Base-by-base conservation (phyloP, 2,113 vertebrate genomes). In the Heterocephalus glaber region DNA sequence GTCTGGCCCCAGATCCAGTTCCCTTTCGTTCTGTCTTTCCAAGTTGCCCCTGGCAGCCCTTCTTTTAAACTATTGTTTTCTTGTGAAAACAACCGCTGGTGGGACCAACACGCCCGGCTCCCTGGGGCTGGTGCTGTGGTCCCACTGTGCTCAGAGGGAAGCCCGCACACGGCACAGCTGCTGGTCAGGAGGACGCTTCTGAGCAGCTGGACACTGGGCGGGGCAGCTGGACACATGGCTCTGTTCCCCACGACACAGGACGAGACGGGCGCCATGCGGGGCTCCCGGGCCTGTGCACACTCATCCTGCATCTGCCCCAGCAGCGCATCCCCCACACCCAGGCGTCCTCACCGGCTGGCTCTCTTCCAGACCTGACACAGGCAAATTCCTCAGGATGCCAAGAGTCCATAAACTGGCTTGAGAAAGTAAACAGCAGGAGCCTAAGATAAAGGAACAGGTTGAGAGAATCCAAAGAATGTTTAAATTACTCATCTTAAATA, bases 191-290 rank as follows among this genome's bases (percentile, higher is more conserved):
- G 20, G 65, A 35, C 20, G 0, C 22, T 30, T 33, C 33, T 0
- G 33, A 72, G 77, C 92, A 66, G 94, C 90, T 80, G 89, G 83
- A 60, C 35, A 1, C 3, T 0, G 26, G 66, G 38, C 44, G 22
- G 2, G 0, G 77, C 92, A 66, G 94, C 90, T 80, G 89, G 83
- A 60, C 35, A 1, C 3, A 22, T 24, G 8, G 41, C 6, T 11
- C 0, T 1, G 28, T 8, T 10, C 2, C 6, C 5, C 0, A 2
- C 1, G 58, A 22, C 49, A 8, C 7, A 5, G 41, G 30, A 0
- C 44, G 16, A 7, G 11, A 12, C 41, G 7, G 24, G 49, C 22
- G 1, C 12, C 19, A 41, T 60, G 30, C 9, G 33, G 47, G 4
- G 77, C 61, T 33, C 35, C 0, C 20, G 1, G 20, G 54, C 38